Conservation (phyloP, 2,888 invertebrate genomes). For the Thysanoteuthis rhombus region DNA sequence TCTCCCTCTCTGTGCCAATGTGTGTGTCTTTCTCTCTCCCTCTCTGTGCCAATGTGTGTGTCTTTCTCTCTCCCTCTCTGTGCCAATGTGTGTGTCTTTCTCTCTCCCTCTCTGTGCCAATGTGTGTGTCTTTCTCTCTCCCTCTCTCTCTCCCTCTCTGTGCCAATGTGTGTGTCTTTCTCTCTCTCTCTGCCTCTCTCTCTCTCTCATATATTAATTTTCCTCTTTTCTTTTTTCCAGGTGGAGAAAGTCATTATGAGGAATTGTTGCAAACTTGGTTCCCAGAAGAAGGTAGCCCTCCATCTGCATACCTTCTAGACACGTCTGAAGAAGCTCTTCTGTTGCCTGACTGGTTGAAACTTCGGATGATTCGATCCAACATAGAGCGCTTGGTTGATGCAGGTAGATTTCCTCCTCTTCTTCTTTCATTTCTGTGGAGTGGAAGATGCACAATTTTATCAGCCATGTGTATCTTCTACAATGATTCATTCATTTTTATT, state of each 20-base stretch:
- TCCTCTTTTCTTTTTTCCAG: neutral
- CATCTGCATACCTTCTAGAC: constrained; percentile 81
- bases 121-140: no score
- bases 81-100: no score
- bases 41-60: neutral
- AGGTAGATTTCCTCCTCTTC: constrained; percentile 46
- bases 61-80: neutral
- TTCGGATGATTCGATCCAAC: constrained; percentile 84
- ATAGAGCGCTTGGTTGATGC: constrained; percentile 85
- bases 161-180: neutral
- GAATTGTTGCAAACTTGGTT: constrained; percentile 88
- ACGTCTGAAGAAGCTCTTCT: constrained; percentile 84
- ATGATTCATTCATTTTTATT: no score
- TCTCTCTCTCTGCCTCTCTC: neutral
- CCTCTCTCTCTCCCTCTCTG: no score
- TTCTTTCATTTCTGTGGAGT: neutral
- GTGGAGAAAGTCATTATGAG: constrained; percentile 54
- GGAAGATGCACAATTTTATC: no score
- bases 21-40: neutral
- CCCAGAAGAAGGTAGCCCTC: constrained; percentile 77
- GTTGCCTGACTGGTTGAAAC: constrained; percentile 91
- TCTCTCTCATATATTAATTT: no score
- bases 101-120: no score
- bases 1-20: neutral
- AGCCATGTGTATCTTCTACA: no score